Evolutionary conservation across 2,113 vertebrate species (phyloP), one percentile per base, ranked within the genome.

Genomic region (Thryonomys swinderianus): DNA sequence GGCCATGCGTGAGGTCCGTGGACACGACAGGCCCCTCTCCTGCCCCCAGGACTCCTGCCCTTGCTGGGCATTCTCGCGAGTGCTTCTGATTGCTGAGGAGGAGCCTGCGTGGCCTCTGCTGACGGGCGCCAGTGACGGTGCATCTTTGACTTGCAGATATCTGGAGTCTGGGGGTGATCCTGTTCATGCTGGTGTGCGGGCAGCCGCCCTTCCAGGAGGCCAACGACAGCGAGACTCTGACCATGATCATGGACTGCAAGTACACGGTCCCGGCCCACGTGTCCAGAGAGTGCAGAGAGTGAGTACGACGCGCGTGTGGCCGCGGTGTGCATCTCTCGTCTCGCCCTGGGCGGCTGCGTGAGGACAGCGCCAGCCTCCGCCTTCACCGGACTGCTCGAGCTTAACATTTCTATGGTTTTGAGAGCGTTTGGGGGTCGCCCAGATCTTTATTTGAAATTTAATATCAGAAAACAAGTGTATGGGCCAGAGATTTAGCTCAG

Each of bases 161-260:
- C 96, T 99, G 99, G 99, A 99, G 99, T 93, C 98, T 99, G 64
- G 99, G 99, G 5, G 99, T 99, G 96, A 99, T 99, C 96, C 99
- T 99, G 55, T 99, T 99, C 98, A 99, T 99, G 99, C 96, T 99
- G 98, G 99, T 99, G 34, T 99, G 99, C 59, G 99, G 99, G 79
- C 99, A 99, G 64, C 99, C 99, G 1, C 99, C 99, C 17, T 99
- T 99, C 97, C 99, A 99, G 98, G 99, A 99, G 98, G 99, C 99
- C 92, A 99, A 99, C 2, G 99, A 99, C 98, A 99, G 99, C 12
- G 99, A 99, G 98, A 99, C 99, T 0, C 98, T 99, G 97, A 99
- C 99, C 64, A 99, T 99, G 99, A 99, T 99, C 97, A 99, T 99
- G 99, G 99, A 99, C 97, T 99, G 99, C 98, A 99, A 99, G 98